These are phyloP conservation scores for Odontocolon sp. DNA, from an alignment of 2,888 invertebrate genomes.

Conservation along the genomic window DNA sequence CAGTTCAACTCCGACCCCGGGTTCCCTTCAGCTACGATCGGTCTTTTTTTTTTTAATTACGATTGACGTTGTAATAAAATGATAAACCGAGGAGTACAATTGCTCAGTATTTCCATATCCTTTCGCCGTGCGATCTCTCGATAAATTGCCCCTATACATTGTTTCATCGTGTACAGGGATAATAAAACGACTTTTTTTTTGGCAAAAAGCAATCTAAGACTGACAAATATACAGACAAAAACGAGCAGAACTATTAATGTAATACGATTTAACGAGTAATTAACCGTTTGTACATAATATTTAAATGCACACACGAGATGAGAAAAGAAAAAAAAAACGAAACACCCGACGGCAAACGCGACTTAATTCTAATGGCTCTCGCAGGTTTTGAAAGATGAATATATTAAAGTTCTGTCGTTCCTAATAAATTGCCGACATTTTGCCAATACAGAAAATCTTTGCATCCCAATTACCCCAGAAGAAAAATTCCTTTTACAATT, in stretches of 20 bases:
- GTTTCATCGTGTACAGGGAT: slow-evolving; percentile 61
- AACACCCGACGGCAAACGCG: slow-evolving; percentile 76
- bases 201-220: slow-evolving; percentile 79
- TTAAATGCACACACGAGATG: slow-evolving; percentile 73
- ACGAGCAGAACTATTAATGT: slow-evolving; percentile 79
- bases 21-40: slow-evolving; percentile 49
- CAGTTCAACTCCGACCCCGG: neutral
- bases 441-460: slow-evolving; percentile 69
- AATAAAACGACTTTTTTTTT: slow-evolving; percentile 66
- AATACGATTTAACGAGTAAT: slow-evolving; percentile 77
- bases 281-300: slow-evolving; percentile 80
- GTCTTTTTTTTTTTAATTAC: slow-evolving; percentile 33
- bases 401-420: slow-evolving; percentile 72
- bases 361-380: slow-evolving; percentile 75
- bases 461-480: slow-evolving; percentile 51
- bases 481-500: slow-evolving; percentile 38
- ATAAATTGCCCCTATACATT: slow-evolving; percentile 54
- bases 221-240: slow-evolving; percentile 78
- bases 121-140: slow-evolving; percentile 62
- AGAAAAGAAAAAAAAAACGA: slow-evolving; percentile 30
- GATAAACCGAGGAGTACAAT: slow-evolving; percentile 45
- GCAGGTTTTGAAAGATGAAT: slow-evolving; percentile 63
- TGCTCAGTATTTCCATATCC: slow-evolving; percentile 60
- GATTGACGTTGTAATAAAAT: slow-evolving; percentile 52
- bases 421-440: slow-evolving; percentile 76